These are phyloP conservation scores for Suricata suricatta DNA, from an alignment of 2,113 vertebrate genomes.

Conservation along the genomic window DNA sequence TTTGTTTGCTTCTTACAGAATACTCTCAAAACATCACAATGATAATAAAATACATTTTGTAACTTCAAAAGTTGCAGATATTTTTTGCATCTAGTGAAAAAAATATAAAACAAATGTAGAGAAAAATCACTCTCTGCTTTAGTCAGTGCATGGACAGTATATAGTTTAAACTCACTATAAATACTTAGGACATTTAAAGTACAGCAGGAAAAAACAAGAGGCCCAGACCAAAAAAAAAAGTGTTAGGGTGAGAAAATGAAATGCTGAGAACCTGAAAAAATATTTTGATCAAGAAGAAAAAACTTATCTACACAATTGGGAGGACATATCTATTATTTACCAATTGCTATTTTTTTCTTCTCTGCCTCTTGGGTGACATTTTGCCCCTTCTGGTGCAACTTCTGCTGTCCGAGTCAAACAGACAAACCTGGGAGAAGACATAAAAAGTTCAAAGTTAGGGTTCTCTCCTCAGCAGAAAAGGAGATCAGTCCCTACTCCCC, in stretches of 20 bases:
- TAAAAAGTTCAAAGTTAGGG: neutral
- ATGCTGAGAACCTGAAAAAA: neutral
- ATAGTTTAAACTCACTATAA: constrained; percentile 70
- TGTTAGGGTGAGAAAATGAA: constrained; percentile 61
- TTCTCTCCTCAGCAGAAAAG: neutral
- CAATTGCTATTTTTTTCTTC: neutral
- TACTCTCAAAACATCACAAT: neutral
- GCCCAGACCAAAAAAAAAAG: neutral
- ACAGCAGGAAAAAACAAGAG: constrained; percentile 38
- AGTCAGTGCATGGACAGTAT: constrained; percentile 77
- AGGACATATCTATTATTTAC: neutral
- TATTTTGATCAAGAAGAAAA: constrained; percentile 63
- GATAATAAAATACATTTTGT: neutral
- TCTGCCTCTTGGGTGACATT: neutral
- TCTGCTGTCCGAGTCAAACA: neutral
- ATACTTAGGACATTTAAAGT: constrained; percentile 73
- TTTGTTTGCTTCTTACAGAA: neutral
- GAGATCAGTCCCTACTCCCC: neutral
- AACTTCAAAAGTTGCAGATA: neutral
- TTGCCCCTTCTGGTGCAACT: neutral
- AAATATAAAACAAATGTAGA: constrained; percentile 56
- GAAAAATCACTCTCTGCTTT: constrained; percentile 81
- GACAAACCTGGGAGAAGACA: neutral
- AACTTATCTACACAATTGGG: neutral
- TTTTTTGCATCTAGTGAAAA: constrained; percentile 72